Base-by-base conservation (phyloP, 1,140 invertebrate genomes). In the Hestina assimilis region DNA sequence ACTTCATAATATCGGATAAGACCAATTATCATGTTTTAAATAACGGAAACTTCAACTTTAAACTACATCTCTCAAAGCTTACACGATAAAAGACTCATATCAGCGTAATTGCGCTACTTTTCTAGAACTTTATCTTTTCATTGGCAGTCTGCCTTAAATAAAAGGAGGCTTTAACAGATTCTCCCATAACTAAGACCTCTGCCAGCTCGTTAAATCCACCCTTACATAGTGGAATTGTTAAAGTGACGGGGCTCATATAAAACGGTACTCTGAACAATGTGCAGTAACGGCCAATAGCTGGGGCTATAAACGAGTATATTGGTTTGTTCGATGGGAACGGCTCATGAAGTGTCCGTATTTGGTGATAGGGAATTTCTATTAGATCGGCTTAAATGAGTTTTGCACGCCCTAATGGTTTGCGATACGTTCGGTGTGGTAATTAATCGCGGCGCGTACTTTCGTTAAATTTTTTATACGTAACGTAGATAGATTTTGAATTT, bases 121-220 rank as follows among this genome's bases (percentile, higher is more conserved):
- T 38, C 33, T 31, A 9, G 31, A 47, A 51, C 33, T 42, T 20
- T 52, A 17, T 38, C 20, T 40, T 52, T 59, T 62, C 63, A 71
- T 72, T 70, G 67, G 69, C 69, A 69, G 56, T 19, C 17, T 72
- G 73, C 72, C 69, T 69, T 66, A 67, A 72, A 76, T 67, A 73
- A 76, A 72, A 66, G 50, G 59, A 46, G 43, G 52, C 51, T 61
- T 70, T 58, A 70, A 66, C 54, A 51, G 52, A 46, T 33, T 45
- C 33, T 21, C 56, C 59, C 59, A 63, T 66, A 67, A 67, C 59
- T 55, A 35, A 62, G 38, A 57, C 50, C 55, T 57, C 43, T 60
- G 65, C 62, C 54, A 60, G 54, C 41, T 66, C 63, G 58, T 72
- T 72, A 67, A 64, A 60, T n/a, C 52, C 46, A 12, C 62, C 46